Evolutionary conservation across 2,113 vertebrate species (phyloP).

Genomic region (Odocoileus virginianus): DNA sequence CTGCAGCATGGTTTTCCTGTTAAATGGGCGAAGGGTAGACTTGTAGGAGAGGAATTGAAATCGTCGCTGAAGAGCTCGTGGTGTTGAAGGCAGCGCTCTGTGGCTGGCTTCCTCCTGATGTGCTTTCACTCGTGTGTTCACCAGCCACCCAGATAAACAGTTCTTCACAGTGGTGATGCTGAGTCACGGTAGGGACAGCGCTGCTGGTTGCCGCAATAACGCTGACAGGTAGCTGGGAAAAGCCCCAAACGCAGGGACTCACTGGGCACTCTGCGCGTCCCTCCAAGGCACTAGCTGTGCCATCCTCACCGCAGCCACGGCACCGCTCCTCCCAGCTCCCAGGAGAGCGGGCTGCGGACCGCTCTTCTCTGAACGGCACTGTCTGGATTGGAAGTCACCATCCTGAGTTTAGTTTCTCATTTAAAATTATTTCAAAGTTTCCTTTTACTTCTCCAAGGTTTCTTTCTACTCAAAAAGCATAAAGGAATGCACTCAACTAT

Average conservation of each 20-base stretch:
- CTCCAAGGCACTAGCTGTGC: accelerated
- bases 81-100: not conserved
- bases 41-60: slow-evolving; percentile 61
- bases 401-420: too few species aligned
- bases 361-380: not conserved
- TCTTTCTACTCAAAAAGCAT: not conserved
- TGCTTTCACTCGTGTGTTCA: not conserved
- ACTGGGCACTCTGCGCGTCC: accelerated
- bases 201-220: accelerated
- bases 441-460: not conserved
- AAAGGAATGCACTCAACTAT: not conserved
- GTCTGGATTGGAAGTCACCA: too few species aligned
- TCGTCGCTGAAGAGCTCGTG: slow-evolving; percentile 56
- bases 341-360: accelerated
- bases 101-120: not conserved
- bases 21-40: slow-evolving; percentile 42
- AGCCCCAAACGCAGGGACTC: not conserved
- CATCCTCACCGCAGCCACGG: accelerated
- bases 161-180: not conserved
- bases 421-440: not conserved
- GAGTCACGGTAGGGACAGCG: not conserved
- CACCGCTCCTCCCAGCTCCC: accelerated
- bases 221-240: accelerated
- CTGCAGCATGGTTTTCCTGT: slow-evolving; percentile 9
- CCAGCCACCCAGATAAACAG: not conserved